These are phyloP conservation scores for Diadegma fenestrale DNA, from an alignment of 2,888 invertebrate genomes.

Conservation along the genomic window DNA sequence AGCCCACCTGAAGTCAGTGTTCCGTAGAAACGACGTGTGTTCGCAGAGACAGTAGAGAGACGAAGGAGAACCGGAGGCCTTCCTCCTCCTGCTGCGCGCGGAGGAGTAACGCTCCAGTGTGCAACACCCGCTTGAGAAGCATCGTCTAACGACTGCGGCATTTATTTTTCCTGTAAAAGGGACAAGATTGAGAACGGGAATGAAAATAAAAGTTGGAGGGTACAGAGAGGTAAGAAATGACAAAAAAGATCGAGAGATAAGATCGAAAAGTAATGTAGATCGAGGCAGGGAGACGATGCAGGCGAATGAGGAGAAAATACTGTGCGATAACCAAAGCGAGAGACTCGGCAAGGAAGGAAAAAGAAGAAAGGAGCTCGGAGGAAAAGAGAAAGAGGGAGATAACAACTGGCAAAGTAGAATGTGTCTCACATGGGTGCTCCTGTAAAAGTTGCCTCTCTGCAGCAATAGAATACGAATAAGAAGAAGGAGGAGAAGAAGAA, in stretches of 20 bases:
- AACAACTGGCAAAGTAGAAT: slow-evolving; percentile 77
- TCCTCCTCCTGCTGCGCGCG: neutral
- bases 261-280: neutral
- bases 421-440: slow-evolving; percentile 85
- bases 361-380: neutral
- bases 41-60: slow-evolving; percentile 69
- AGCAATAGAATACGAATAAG: slow-evolving; percentile 35
- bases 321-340: neutral
- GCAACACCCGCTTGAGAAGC: slow-evolving; percentile 30
- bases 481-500: slow-evolving; percentile 35
- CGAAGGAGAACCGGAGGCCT: slow-evolving; percentile 25
- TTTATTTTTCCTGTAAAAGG: slow-evolving; percentile 19
- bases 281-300: neutral
- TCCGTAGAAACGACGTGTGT: slow-evolving; percentile 71
- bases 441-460: slow-evolving; percentile 77
- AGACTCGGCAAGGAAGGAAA: neutral
- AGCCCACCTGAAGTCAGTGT: slow-evolving; percentile 47
- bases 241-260: neutral
- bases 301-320: neutral
- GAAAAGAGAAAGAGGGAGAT: slow-evolving; percentile 13
- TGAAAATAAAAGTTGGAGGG: neutral
- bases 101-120: slow-evolving; percentile 43
- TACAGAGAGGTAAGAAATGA: neutral
- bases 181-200: neutral
- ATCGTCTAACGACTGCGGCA: slow-evolving; percentile 29